Base-by-base conservation (phyloP, 2,113 vertebrate genomes). In the Agelaius phoeniceus region DNA sequence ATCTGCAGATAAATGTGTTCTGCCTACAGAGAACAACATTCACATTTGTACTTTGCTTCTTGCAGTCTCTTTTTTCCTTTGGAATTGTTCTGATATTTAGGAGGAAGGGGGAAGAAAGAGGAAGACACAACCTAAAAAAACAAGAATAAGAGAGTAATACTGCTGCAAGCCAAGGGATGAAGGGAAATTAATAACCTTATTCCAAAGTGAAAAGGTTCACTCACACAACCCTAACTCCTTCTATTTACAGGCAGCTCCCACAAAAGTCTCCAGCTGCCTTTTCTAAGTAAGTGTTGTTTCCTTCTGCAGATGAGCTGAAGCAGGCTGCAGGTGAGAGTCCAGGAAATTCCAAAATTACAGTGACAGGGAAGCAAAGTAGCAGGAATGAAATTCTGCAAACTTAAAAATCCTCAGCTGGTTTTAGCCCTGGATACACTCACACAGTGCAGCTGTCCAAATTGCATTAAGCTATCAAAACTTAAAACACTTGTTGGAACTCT, bases 141-240 rank as follows among this genome's bases (percentile, higher is more conserved):
- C 17, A 21, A 22, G 54, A 31, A 24, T 26, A 22, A 57, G 17
- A 51, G 12, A 41, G 4, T 35, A 41, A 75, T 51, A 21, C 4
- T 51, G 35, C 20, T 61, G 30, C 17, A 67, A 61, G 72, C 7
- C 19, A 75, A 49, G 19, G 26, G 15, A 26, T 17, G 37, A 67
- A 73, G 49, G 39, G 33, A 46, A 78, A 58, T 21, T 20, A 28
- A 43, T 49, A 62, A 51, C 9, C 14, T 37, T 48, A 30, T 54
- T 54, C 14, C 27, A 39, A n/a, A 30, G 24, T 17, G 17, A 57
- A 62, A 74, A 79, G 0, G 12, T 52, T 62, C 43, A 31, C 35
- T 43, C 2, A 35, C 2, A 1, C 2, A n/a, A 7, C 3, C 5
- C 18, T 26, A 37, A 41, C 10, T 57, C 55, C 39, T 63, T 69